phyloP scores from a whole-genome alignment of 2,797 vertebrate species.

The Chaetodon trifasciatus region DNA sequence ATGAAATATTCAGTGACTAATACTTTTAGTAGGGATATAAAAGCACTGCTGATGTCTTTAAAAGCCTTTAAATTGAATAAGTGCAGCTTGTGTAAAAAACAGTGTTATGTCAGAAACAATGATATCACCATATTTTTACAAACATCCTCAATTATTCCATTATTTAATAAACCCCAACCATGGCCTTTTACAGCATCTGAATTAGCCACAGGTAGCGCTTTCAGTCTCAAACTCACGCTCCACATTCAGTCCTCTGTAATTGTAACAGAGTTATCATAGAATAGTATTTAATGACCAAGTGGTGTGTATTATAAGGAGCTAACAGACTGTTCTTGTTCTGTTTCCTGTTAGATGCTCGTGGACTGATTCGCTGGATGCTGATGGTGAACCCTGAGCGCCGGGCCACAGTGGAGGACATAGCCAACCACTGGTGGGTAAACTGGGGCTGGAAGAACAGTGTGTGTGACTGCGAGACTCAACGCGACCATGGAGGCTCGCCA shows the following conservation, averaged over 20 bases:
- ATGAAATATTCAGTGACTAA: constrained; percentile 15
- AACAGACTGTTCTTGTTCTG: constrained; percentile 9
- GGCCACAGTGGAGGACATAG: constrained; percentile 97
- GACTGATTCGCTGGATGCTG: constrained; percentile 98
- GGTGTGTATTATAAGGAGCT: neutral
- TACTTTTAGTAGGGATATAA: neutral
- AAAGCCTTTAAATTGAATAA: constrained; percentile 11
- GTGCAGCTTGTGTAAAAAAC: neutral
- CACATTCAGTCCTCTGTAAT: neutral
- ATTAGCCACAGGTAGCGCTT: neutral
- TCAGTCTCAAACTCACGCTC: neutral
- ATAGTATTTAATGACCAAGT: neutral
- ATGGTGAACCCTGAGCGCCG: constrained; percentile 98
- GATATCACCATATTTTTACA: neutral
- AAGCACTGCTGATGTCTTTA: neutral
- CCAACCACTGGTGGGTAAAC: constrained; percentile 99
- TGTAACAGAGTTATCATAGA: neutral
- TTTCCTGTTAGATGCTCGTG: constrained; percentile 91
- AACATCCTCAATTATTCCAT: neutral
- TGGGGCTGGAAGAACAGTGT: constrained; percentile 99
- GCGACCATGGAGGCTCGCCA: constrained; percentile 90
- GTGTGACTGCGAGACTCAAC: constrained; percentile 95
- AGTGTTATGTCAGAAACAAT: neutral
- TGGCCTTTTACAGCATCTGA: neutral
- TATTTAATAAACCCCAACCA: constrained; percentile 1